Percentiles rank a stretch among this genome's conserved stretches.
Conservation (phyloP, 2,888 invertebrate species). For the Orthosia gracilis region DNA sequence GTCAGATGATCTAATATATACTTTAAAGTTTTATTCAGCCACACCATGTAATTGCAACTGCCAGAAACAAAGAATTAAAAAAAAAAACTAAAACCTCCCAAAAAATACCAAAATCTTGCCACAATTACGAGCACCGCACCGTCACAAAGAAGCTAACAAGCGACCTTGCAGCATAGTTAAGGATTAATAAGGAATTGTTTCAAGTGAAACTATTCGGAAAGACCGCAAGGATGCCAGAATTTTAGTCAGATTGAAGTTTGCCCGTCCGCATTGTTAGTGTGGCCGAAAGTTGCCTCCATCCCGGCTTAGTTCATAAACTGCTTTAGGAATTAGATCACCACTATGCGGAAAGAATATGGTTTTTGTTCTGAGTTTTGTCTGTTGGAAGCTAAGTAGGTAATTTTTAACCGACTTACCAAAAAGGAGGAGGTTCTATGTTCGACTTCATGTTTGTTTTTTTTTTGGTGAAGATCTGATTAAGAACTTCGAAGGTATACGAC, state of each 20-base stretch:
- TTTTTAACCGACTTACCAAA: too few relatives aligned
- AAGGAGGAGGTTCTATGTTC: too few relatives aligned
- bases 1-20: too few relatives aligned
- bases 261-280: conserved; percentile 62
- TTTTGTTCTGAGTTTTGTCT: conserved; percentile 20
- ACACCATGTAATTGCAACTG: too few relatives aligned
- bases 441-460: too few relatives aligned
- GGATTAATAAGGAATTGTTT: conserved; percentile 68
- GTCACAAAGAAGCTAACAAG: conserved; percentile 45
- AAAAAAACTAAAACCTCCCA: not conserved
- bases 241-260: conserved; percentile 69
- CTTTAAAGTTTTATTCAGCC: too few relatives aligned
- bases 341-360: conserved; percentile 49
- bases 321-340: conserved; percentile 59
- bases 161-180: conserved; percentile 64
- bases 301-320: conserved; percentile 65
- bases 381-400: not conserved
- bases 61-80: too few relatives aligned
- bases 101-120: not conserved
- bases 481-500: too few relatives aligned
- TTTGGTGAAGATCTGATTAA: too few relatives aligned
- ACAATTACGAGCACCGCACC: not conserved
- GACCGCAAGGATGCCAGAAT: conserved; percentile 65
- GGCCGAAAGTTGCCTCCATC: conserved; percentile 56
- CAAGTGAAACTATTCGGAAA: conserved; percentile 62